Conservation (phyloP, 2,113 vertebrate genomes). For the Sturnus vulgaris region DNA sequence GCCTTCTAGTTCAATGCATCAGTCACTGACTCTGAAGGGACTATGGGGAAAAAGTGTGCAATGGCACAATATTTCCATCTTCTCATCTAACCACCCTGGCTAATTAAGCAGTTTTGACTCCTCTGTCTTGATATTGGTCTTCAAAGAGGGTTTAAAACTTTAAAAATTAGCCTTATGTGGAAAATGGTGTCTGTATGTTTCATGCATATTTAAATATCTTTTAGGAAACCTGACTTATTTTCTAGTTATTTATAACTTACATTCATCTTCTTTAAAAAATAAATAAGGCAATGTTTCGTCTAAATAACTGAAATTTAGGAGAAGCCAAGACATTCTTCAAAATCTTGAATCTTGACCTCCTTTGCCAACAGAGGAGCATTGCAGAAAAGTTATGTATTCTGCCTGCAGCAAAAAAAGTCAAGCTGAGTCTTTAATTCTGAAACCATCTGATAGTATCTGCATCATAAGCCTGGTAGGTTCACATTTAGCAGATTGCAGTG, state of each 20-base stretch:
- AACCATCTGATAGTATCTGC: conserved; percentile 1
- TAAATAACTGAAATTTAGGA: conserved; percentile 13
- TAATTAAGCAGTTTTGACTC: not conserved
- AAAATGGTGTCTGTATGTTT: not conserved
- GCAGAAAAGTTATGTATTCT: conserved; percentile 3
- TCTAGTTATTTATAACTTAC: not conserved
- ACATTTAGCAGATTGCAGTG: not conserved
- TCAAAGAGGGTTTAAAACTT: not conserved
- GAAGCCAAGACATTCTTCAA: conserved; percentile 8
- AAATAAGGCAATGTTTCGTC: not conserved
- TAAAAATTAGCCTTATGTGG: not conserved
- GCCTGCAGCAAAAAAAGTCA: conserved; percentile 47
- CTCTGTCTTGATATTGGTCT: not conserved
- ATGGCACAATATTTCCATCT: not conserved
- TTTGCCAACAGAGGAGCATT: conserved; percentile 17
- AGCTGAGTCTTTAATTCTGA: conserved; percentile 33
- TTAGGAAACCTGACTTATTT: not conserved
- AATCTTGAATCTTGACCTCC: conserved; percentile 5
- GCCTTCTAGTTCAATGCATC: not conserved
- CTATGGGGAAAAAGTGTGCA: not conserved
- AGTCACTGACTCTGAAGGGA: not conserved
- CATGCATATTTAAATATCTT: not conserved
- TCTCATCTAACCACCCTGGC: not conserved
- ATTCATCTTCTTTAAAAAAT: not conserved
- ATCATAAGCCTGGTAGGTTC: not conserved